Evolutionary conservation across 2,797 vertebrate genomes (phyloP).

Genomic region (Malacoraja senta): DNA sequence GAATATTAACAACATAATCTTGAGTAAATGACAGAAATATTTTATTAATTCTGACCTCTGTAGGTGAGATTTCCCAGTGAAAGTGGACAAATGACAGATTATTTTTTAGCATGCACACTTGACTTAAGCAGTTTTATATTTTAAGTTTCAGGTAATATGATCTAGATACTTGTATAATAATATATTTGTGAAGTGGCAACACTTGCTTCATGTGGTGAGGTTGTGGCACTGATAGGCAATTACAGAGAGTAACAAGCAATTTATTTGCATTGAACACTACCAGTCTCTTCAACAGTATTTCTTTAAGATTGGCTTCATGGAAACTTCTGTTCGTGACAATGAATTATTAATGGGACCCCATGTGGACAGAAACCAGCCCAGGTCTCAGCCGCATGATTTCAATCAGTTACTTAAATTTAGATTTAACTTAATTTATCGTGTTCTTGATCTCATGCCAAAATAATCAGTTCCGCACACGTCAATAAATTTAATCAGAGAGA

Average conservation of each 20-base stretch:
- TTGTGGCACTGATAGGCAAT: not conserved
- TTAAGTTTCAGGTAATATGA: conserved; percentile 9
- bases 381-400: not conserved
- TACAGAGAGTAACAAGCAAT: not conserved
- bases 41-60: not conserved
- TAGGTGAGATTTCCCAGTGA: not conserved
- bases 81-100: not conserved
- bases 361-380: not conserved
- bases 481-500: not conserved
- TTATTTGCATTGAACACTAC: not conserved
- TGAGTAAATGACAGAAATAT: not conserved
- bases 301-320: not conserved
- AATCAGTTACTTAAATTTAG: not conserved
- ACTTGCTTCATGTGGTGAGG: not conserved
- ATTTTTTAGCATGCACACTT: not conserved
- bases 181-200: not conserved
- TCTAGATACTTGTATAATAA: not conserved
- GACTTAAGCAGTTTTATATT: not conserved
- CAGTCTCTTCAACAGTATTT: not conserved
- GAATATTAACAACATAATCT: not conserved
- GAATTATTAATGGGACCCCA: not conserved
- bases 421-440: not conserved
- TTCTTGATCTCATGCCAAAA: not conserved
- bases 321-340: not conserved
- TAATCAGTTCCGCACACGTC: not conserved